Conservation (phyloP, 2,113 vertebrate species). For the Talpa occidentalis region DNA sequence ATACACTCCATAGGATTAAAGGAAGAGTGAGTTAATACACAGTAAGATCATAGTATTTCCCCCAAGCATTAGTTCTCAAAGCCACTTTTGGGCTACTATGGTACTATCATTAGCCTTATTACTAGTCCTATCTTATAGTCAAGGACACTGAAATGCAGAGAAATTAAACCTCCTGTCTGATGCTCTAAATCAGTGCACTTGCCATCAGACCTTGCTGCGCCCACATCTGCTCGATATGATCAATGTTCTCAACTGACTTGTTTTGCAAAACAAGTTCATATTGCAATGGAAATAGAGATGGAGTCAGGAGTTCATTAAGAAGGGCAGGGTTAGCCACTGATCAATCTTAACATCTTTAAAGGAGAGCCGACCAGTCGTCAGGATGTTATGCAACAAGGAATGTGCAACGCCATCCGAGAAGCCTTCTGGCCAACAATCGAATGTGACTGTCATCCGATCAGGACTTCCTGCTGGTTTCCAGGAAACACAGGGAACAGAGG, state of each 20-base stretch:
- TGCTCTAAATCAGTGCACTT: background rate
- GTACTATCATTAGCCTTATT: background rate
- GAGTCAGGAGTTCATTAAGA: constrained; percentile 63
- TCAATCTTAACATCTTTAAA: constrained; percentile 70
- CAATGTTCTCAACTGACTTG: constrained; percentile 65
- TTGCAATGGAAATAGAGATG: constrained; percentile 45
- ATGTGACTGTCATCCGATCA: background rate
- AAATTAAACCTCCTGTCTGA: constrained; percentile 1
- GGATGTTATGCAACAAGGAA: background rate
- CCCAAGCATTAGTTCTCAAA: background rate
- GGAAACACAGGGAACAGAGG: constrained; percentile 55
- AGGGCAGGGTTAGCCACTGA: constrained; percentile 33
- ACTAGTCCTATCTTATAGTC: background rate
- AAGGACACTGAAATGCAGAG: background rate
- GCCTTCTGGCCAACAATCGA: background rate
- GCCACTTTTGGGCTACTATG: background rate
- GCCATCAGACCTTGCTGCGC: background rate
- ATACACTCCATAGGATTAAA: background rate
- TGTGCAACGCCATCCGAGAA: background rate
- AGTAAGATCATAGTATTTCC: background rate
- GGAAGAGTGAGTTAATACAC: background rate
- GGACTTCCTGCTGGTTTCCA: background rate
- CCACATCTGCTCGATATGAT: constrained; percentile 49
- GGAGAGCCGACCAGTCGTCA: constrained; percentile 32
- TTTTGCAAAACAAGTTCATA: constrained; percentile 69